Conservation (phyloP, 1,140 invertebrate genomes). For the Thereuonema tuberculata region DNA sequence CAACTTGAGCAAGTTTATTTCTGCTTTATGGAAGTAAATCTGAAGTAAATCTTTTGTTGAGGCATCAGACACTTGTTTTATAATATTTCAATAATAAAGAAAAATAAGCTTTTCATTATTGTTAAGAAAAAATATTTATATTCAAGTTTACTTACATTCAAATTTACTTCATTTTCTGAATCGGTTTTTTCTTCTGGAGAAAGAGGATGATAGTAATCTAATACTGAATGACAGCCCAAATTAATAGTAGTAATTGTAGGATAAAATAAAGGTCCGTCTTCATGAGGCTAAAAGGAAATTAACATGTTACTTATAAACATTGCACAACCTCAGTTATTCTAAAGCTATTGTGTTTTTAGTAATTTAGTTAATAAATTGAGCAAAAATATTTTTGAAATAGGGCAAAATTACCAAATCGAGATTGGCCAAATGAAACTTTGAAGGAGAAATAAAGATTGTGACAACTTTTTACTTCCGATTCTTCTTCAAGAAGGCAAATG, state of each 20-base stretch:
- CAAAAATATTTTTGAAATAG: not conserved
- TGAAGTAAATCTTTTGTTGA: not conserved
- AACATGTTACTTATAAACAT: conserved; percentile 9
- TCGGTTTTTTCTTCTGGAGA: conserved; percentile 12
- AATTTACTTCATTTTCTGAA: no score
- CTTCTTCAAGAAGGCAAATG: no score
- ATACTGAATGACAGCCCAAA: conserved; percentile 72
- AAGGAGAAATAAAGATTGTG: not conserved
- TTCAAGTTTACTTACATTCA: no score
- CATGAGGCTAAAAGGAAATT: conserved; percentile 54
- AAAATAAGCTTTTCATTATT: not conserved
- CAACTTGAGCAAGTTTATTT: no score
- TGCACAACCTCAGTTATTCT: conserved; percentile 8
- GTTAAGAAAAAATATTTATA: not conserved
- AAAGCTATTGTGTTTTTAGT: not conserved
- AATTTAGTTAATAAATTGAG: not conserved
- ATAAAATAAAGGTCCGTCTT: conserved; percentile 85
- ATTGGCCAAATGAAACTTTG: not conserved
- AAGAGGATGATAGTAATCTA: conserved; percentile 67
- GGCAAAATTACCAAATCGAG: not conserved
- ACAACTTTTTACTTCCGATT: no score
- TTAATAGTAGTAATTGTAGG: conserved; percentile 86
- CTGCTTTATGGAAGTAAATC: not conserved
- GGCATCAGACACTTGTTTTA: not conserved
- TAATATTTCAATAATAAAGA: conserved; percentile 11